Evolutionary conservation across 2,888 invertebrate genomes (phyloP).

Genomic region (Epirrhoe alternata): DNA sequence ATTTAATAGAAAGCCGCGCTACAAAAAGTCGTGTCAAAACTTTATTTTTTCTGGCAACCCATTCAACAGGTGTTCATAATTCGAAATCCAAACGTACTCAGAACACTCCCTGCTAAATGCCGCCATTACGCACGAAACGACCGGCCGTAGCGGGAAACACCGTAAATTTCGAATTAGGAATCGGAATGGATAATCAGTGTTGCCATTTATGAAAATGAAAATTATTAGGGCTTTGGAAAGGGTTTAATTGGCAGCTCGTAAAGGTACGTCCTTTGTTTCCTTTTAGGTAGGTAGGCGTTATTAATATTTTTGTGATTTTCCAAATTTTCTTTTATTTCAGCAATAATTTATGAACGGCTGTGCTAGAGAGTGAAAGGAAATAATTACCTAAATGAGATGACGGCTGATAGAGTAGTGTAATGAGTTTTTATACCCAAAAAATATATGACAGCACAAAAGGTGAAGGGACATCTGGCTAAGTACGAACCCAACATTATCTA

Average conservation of each 20-base stretch:
- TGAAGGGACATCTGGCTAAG: no score
- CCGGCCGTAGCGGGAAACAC: slow-evolving; percentile 49
- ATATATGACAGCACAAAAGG: no score
- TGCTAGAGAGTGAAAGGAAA: no score
- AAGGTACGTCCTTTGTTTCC: slow-evolving; percentile 14
- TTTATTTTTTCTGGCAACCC: slow-evolving; percentile 34
- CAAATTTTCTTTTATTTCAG: no score
- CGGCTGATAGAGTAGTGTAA: no score
- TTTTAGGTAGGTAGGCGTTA: slow-evolving; percentile 18
- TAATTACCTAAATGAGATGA: no score
- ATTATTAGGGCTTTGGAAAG: slow-evolving; percentile 31
- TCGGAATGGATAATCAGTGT: slow-evolving; percentile 43
- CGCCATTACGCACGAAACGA: slow-evolving; percentile 55
- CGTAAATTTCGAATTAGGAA: slow-evolving; percentile 51
- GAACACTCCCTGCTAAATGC: slow-evolving; percentile 58
- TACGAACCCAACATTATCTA: no score
- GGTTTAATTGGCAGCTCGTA: slow-evolving; percentile 29
- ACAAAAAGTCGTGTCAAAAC: slow-evolving; percentile 20
- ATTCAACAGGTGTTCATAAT: slow-evolving; percentile 78
- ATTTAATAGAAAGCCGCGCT: no score
- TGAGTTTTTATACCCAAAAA: no score
- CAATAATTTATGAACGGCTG: no score
- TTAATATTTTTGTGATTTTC: slow-evolving; percentile 6
- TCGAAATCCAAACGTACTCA: slow-evolving; percentile 71
- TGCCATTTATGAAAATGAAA: slow-evolving; percentile 41